Percentiles rank a stretch among this genome's conserved stretches.
phyloP scores from a whole-genome alignment of 2,888 invertebrate species.

The Linhomoeus sp. region DNA sequence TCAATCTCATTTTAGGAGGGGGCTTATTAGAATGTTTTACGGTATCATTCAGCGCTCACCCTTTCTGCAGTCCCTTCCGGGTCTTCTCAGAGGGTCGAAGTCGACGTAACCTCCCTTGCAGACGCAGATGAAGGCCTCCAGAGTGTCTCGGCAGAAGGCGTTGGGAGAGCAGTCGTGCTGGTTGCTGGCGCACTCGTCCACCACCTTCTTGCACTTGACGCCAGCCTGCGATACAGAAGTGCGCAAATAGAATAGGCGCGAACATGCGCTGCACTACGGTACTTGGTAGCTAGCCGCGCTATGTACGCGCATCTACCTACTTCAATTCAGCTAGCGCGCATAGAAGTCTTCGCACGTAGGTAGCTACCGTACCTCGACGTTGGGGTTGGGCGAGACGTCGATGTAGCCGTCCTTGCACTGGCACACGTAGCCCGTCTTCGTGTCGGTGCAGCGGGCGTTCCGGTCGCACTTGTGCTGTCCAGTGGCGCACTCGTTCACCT shows the following conservation, averaged over 20 bases:
- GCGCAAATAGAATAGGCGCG: no score
- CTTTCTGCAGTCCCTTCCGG: conserved; percentile 21
- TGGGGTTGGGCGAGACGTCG: conserved; percentile 25
- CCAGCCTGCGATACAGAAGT: no score
- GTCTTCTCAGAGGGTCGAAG: conserved; percentile 22
- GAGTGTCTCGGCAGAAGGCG: conserved; percentile 24
- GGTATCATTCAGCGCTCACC: no score
- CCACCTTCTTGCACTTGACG: conserved; percentile 13
- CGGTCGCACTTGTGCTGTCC: conserved; percentile 12
- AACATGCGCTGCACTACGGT: no score
- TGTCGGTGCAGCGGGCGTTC: conserved; percentile 22
- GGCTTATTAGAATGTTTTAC: no score
- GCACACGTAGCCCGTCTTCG: conserved; percentile 20
- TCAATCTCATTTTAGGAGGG: no score
- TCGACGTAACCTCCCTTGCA: conserved; percentile 24
- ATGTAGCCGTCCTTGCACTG: conserved; percentile 25
- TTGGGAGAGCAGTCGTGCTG: conserved; percentile 7
- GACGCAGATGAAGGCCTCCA: conserved; percentile 18
- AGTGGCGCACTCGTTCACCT: conserved; percentile 21
- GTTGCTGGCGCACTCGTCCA: conserved; percentile 19
- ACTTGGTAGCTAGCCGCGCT: no score
- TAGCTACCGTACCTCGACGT: no score
- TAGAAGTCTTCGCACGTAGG: no score
- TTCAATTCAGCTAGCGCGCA: no score
- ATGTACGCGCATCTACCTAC: no score